Evolutionary conservation across 2,888 invertebrate species (phyloP).

Genomic region (Branchellion lobata): DNA sequence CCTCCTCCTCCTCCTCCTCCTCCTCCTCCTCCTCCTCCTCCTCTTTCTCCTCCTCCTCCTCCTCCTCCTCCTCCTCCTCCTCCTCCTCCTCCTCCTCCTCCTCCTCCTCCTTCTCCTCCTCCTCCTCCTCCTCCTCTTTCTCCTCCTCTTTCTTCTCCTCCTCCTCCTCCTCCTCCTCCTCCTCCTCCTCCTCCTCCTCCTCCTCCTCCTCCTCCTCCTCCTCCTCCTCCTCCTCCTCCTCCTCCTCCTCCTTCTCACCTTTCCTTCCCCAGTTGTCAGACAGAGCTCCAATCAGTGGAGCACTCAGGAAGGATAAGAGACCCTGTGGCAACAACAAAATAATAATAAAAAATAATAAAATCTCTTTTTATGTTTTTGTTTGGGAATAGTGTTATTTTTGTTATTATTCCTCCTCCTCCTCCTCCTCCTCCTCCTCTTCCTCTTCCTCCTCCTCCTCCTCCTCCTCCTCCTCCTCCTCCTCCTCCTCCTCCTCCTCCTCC

Average conservation of each 20-base stretch:
- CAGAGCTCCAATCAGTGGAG: conserved; percentile 92
- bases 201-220: conserved; percentile 15
- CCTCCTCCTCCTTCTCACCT: conserved; percentile 51
- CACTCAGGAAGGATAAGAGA: conserved; percentile 91
- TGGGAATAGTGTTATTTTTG: too few relatives aligned
- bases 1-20: conserved; percentile 23
- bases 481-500: background rate
- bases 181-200: conserved; percentile 28
- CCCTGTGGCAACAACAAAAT: conserved; percentile 69
- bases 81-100: conserved; percentile 30
- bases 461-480: background rate
- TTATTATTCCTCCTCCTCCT: too few relatives aligned
- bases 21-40: conserved; percentile 30
- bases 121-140: background rate
- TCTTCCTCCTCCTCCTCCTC: too few relatives aligned
- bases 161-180: conserved; percentile 30
- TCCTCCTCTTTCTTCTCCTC: background rate
- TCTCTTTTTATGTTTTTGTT: too few relatives aligned
- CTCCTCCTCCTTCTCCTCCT: background rate
- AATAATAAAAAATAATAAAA: background rate
- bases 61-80: conserved; percentile 25
- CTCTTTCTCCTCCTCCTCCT: conserved; percentile 18
- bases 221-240: conserved; percentile 28
- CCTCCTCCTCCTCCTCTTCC: too few relatives aligned
- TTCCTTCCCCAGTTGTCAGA: conserved; percentile 99